Evolutionary conservation across 2,888 invertebrate genomes (phyloP), one percentile per base, ranked within the genome.

Genomic region (Furcula furcula): DNA sequence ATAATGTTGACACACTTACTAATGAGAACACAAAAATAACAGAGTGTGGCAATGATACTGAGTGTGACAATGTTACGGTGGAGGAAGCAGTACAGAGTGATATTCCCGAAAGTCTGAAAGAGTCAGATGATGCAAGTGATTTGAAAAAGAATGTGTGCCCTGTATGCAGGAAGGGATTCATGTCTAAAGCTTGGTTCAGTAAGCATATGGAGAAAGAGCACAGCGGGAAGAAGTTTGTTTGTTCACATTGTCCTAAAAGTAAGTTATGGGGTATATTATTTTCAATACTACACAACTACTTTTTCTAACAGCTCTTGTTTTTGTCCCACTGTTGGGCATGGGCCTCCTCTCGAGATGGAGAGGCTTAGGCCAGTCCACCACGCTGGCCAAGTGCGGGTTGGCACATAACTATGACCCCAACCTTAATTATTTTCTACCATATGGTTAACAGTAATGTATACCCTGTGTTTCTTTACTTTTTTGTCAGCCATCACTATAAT

Each of bases 191-290:
- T 4, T 86, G 87, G 86, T 81, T 76, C 35, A 54, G 54, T 13
- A 83, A 79, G 35, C 86, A 87, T 31, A 67, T 84, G 61, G 63
- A 68, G 20, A 83, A 76, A 19, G 80, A 76, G 34, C 84, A 85
- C 40, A 62, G 63, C 0, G 69, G 68, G 0, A 64, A 60, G 22
- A 74, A 74, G 34, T 76, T 67, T 54, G 45, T 39, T 4, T 87
- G 87, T 49, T 12, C 56, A 18, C 59, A 75, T 16, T 86, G 86
- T 44, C 46, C 69, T 29, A 81, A 81, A 57, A 67, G 87, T 86
- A 55, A 69, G 78, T 70, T 22, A n/a, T n/a, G n/a, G n/a, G n/a
- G n/a, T n/a, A n/a, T n/a, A n/a, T n/a, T n/a, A n/a, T n/a, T n/a
- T n/a, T 6, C 7, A 23, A 14, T 12, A 14, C 20, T 11, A 13